phyloP scores from a whole-genome alignment of 2,888 invertebrate genomes.

The Trisateles emortualis region DNA sequence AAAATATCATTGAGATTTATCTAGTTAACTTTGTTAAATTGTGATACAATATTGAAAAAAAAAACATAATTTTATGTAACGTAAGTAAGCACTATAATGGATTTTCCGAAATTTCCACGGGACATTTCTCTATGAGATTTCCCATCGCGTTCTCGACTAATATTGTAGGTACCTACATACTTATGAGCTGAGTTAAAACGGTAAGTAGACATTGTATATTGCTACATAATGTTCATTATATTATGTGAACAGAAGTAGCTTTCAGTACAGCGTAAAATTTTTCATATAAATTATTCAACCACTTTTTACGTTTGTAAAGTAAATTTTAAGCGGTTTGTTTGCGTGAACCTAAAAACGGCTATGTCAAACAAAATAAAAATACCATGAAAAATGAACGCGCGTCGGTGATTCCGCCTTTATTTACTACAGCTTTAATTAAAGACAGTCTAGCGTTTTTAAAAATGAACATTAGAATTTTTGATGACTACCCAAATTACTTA shows the following conservation, averaged over 20 bases:
- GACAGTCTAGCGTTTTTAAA: slow-evolving; percentile 12
- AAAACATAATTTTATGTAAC: too few species aligned
- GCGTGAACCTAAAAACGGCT: slow-evolving; percentile 16
- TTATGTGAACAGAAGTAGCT: slow-evolving; percentile 3
- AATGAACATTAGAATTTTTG: slow-evolving; percentile 4
- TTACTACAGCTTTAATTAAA: slow-evolving; percentile 15
- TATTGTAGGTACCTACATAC: too few species aligned
- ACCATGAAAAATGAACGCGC: slow-evolving; percentile 10
- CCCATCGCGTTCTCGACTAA: too few species aligned
- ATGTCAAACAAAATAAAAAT: slow-evolving; percentile 19
- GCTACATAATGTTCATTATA: background rate
- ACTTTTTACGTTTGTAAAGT: slow-evolving; percentile 16
- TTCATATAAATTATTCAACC: slow-evolving; percentile 14
- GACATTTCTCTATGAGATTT: too few species aligned
- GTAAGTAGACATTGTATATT: too few species aligned
- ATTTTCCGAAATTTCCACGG: too few species aligned
- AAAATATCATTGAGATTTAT: too few species aligned
- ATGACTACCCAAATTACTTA: slow-evolving; percentile 2
- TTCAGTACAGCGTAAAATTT: slow-evolving; percentile 10
- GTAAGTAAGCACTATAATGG: too few species aligned
- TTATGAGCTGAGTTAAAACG: too few species aligned
- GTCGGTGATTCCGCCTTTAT: slow-evolving; percentile 12
- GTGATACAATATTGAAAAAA: too few species aligned
- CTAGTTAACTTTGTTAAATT: too few species aligned
- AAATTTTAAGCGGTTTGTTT: slow-evolving; percentile 15